Base-by-base conservation (phyloP, 2,888 invertebrate species). In the Leptopilina myrica region DNA sequence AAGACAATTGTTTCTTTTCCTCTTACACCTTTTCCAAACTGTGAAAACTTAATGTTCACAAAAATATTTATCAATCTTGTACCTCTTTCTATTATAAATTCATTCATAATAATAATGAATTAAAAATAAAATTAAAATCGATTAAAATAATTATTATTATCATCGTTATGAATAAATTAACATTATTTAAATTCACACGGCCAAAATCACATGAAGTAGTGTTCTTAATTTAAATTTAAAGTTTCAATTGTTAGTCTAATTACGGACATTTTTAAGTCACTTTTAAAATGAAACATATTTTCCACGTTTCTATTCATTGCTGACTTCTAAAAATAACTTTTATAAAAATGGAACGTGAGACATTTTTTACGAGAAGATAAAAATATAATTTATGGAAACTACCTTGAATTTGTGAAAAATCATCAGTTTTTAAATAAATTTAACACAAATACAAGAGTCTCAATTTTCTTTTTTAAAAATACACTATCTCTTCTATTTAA, bases 241-340 rank as follows among this genome's bases (percentile, higher is more conserved):
- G 8, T 59, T 64, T 40, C 9, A 15, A 33, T 56, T 56, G 0
- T 33, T 8, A 12, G 6, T 33, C 62, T 20, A 20, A 20, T 4
- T 69, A 14, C 1, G n/a, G n/a, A n/a, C 11, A 49, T 49, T 73
- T 56, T 56, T 4, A 73, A 73, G 56, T 14, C 6, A 14, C n/a
- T n/a, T 73, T 73, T 73, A 40, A 33, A 62, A 69, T 56, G 11
- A 73, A 73, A 33, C 15, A 53, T 40, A n/a, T 33, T 56, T 49
- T 56, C 33, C 4, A 14, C 46, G 69, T 53, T 33, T 56, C 56
- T 14, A n/a, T 73, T 40, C 26, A 56, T 56, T 73, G 56, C 56
- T 56, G 56, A 73, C 26, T 73, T 73, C 56, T 73, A 73, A 73
- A 73, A 73, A 33, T 73, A 56, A 33, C n/a, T 73, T 20, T 56